phyloP scores from a whole-genome alignment of 92 coral and sea anemone genomes.

The Isaurus tuberculatus region DNA sequence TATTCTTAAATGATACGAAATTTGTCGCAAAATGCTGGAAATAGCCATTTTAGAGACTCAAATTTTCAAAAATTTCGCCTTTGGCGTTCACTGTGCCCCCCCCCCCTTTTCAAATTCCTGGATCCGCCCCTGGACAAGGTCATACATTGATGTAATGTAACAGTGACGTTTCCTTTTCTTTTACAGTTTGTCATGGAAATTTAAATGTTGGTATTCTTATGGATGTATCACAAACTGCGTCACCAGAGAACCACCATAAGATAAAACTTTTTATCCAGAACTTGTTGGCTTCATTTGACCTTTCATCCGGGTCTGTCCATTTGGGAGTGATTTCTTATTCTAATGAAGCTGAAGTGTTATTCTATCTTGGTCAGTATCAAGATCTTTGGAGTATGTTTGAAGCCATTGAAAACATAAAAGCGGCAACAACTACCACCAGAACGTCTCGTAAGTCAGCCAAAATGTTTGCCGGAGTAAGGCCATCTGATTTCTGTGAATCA shows the following conservation, averaged over 20 bases:
- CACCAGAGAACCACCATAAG: neutral
- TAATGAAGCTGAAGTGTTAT: slow-evolving; percentile 9
- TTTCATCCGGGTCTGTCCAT: slow-evolving; percentile 12
- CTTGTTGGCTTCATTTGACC: slow-evolving; percentile 18
- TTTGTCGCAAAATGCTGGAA: no score
- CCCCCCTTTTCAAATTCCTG: no score
- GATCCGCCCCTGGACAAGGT: no score
- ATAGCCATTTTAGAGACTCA: no score
- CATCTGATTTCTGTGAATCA: no score
- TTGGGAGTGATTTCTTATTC: slow-evolving; percentile 25
- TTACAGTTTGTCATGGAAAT: slow-evolving; percentile 30
- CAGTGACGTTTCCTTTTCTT: neutral
- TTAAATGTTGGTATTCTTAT: slow-evolving; percentile 29
- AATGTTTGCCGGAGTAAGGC: neutral
- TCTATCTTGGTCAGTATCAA: slow-evolving; percentile 12
- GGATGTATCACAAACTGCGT: slow-evolving; percentile 5
- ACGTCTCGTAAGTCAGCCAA: slow-evolving; percentile 1
- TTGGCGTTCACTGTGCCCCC: no score
- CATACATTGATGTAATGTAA: no score
- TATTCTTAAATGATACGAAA: no score
- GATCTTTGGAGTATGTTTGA: slow-evolving; percentile 21
- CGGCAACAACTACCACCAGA: neutral
- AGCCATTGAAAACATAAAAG: neutral
- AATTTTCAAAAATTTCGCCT: no score
- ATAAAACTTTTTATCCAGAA: slow-evolving; percentile 13